phyloP scores from a whole-genome alignment of 2,113 vertebrate genomes.

The Chauna torquata region DNA sequence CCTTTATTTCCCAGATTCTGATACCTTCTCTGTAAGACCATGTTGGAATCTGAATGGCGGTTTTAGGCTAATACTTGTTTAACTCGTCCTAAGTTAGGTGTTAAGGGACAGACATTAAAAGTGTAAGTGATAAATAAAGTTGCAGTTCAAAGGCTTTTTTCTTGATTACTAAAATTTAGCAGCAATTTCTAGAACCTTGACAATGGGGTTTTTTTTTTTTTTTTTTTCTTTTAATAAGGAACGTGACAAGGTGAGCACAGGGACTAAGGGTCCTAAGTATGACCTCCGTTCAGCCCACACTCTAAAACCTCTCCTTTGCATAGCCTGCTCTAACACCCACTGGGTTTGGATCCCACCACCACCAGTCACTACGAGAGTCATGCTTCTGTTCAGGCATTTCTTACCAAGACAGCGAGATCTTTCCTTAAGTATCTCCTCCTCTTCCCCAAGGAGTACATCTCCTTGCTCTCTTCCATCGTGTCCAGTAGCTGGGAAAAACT shows the following conservation, averaged over 20 bases:
- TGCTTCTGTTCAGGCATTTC: rapidly evolving
- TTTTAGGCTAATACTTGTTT: neutral
- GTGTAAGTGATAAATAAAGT: neutral
- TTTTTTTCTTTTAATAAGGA: neutral
- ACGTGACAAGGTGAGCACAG: neutral
- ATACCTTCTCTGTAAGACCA: too few relatives aligned
- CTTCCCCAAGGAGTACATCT: neutral
- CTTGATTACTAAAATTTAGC: neutral
- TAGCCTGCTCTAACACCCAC: neutral
- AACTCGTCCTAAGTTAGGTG: neutral
- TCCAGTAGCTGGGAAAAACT: neutral
- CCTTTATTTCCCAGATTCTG: neutral
- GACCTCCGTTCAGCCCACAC: neutral
- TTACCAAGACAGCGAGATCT: too few relatives aligned
- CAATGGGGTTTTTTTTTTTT: neutral
- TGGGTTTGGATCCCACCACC: neutral
- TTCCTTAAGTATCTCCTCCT: neutral
- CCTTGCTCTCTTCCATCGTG: too few relatives aligned
- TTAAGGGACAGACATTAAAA: neutral
- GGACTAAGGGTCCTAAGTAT: neutral
- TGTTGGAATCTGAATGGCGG: neutral
- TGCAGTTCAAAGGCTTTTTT: neutral
- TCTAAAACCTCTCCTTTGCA: neutral
- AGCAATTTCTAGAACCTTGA: neutral
- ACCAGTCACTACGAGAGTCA: rapidly evolving